These are phyloP conservation scores for Apteryx owenii DNA, from an alignment of 2,113 vertebrate genomes.

Conservation along the genomic window DNA sequence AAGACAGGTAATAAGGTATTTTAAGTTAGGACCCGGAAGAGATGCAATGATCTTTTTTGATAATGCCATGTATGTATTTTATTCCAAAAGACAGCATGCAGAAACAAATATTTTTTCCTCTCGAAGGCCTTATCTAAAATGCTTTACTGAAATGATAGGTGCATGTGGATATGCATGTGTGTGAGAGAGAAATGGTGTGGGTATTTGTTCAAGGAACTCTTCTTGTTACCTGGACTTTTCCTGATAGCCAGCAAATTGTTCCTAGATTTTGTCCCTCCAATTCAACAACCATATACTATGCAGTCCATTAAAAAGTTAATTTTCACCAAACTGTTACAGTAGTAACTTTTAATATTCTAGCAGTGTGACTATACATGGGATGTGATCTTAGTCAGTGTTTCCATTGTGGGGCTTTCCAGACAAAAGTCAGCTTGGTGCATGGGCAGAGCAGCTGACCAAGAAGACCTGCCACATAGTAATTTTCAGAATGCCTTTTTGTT, in stretches of 20 bases:
- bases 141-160: neutral
- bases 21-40: neutral
- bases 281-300: neutral
- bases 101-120: neutral
- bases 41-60: neutral
- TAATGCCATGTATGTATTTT: neutral
- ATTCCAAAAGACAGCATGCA: neutral
- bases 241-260: neutral
- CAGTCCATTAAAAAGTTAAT: neutral
- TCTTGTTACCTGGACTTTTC: neutral
- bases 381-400: fast-evolving
- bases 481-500: neutral
- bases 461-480: neutral
- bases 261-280: neutral
- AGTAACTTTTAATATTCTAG: neutral
- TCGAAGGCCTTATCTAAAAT: neutral
- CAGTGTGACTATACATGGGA: neutral
- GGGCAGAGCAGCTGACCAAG: neutral
- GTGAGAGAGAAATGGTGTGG: neutral
- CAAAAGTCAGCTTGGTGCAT: neutral
- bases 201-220: neutral
- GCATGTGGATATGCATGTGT: neutral
- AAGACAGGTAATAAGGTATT: neutral
- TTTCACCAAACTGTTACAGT: neutral
- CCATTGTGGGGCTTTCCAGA: neutral